Evolutionary conservation across 2,113 vertebrate species (phyloP), one percentile per base, ranked within the genome.

Genomic region (Microcebus griseorufus): DNA sequence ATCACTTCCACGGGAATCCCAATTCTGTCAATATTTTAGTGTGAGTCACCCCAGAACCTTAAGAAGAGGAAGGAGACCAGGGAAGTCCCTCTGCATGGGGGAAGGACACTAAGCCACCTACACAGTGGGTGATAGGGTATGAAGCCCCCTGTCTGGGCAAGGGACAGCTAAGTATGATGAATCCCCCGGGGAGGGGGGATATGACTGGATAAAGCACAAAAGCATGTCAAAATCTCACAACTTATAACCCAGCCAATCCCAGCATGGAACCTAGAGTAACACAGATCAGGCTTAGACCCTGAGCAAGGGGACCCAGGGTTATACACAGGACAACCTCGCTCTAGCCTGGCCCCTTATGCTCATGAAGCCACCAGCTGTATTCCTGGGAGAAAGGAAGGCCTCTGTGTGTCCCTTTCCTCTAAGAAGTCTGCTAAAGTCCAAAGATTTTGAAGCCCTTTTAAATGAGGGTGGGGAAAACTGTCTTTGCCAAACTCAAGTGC

Each of bases 251-350:
- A 29, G 25, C 58, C 76, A 37, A 25, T 5, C 23, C 72, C 55
- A 25, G 29, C 25, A 13, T n/a, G 37, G 78, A 39, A 51, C 2
- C 51, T 4, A 11, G n/a, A 65, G 20, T 5, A 65, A 34, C n/a
- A 69, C 3, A 32, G 8, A 5, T 27, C 20, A 60, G 60, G 13
- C 27, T 51, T 8, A n/a, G 64, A 76, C 5, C 6, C 39, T 23
- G 22, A 29, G 60, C 27, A 25, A 51, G 39, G 32, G 32, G 1
- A 2, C 5, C 1, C 2, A 23, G 14, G 11, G 9, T 12, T 69
- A 5, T 6, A n/a, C 37, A 17, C 6, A 18, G 8, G 9, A 53
- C 13, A 11, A 6, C 20, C 12, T 92, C 84, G 14, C 6, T 6
- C n/a, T 1, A 60, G 42, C 45, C 45, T 78, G 22, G n/a, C 29